These are phyloP conservation scores for Gnathonemus echidnorhynchus DNA, from an alignment of 2,113 vertebrate genomes.

Conservation along the genomic window DNA sequence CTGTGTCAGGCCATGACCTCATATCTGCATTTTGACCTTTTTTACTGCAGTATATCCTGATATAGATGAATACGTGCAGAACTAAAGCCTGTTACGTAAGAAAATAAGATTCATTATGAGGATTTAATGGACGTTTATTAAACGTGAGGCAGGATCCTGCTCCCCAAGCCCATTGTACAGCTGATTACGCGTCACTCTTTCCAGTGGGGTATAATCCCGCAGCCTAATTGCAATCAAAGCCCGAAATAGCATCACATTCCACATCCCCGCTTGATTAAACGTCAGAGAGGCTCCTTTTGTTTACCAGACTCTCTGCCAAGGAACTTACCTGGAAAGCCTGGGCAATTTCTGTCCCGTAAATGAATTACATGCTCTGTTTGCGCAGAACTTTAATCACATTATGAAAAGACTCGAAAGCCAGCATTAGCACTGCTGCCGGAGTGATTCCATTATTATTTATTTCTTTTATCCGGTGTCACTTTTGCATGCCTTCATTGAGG, in stretches of 20 bases:
- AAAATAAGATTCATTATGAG: slow-evolving; percentile 10
- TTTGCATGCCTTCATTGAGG: background rate
- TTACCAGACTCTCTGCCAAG: slow-evolving; percentile 54
- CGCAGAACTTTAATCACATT: slow-evolving; percentile 54
- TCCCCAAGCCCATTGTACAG: slow-evolving; percentile 21
- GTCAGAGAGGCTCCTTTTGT: slow-evolving; percentile 32
- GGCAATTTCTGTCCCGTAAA: slow-evolving; percentile 59
- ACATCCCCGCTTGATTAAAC: slow-evolving; percentile 20
- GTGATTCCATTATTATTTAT: slow-evolving; percentile 22
- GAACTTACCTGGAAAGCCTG: slow-evolving; percentile 55
- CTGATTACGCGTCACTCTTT: slow-evolving; percentile 33
- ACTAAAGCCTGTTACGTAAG: background rate
- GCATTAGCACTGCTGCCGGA: slow-evolving; percentile 19
- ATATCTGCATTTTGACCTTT: too few species aligned
- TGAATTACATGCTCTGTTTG: slow-evolving; percentile 64
- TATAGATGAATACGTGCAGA: background rate
- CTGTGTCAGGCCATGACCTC: background rate
- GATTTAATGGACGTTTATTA: slow-evolving; percentile 14
- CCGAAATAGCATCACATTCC: slow-evolving; percentile 34
- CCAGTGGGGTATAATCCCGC: slow-evolving; percentile 25
- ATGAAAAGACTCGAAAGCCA: slow-evolving; percentile 47
- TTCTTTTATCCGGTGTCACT: slow-evolving; percentile 12
- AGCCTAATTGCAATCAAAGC: slow-evolving; percentile 34
- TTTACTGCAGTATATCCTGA: background rate
- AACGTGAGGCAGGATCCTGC: background rate